Base-by-base conservation (phyloP, 2,888 invertebrate genomes). In the Mimumesa dahlbomi region DNA sequence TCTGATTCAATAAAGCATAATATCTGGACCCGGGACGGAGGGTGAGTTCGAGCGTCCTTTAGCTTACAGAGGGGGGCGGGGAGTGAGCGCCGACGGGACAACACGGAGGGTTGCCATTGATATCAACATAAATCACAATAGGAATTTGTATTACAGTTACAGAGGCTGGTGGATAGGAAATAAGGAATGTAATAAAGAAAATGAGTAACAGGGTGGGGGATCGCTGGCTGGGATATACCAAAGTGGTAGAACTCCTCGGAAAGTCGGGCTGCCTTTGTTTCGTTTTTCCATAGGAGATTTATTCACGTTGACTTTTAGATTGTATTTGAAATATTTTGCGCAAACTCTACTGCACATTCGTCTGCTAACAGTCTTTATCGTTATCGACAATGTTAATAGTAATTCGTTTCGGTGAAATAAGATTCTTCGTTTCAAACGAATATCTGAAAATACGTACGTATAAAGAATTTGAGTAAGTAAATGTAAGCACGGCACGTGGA, bases 181-280 rank as follows among this genome's bases (percentile, higher is more conserved):
- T 89, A 88, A 89, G 89, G 89, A 89, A 89, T 89, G 89, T 89
- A 89, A 89, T 89, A 89, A 89, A 89, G 89, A 89, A 89, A 89
- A 88, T 89, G 88, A 88, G 77, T 76, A 75, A 81, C 73, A 78
- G 77, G 65, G 69, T 70, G 77, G 64, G 76, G 72, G 38, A 14
- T 18, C 45, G 25, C 31, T 13, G 70, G 64, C 50, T 50, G 16
- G 67, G 29, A 18, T 31, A 36, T 7, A 43, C 19, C 7, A 43
- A 34, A 46, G 49, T 38, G 19, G 34, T 31, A 14, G 43, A 18
- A 36, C 45, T 62, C 52, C 61, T 52, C 43, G 53, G 69, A 70
- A 66, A 57, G n/a, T n/a, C n/a, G n/a, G n/a, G n/a, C n/a, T n/a
- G n/a, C n/a, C n/a, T n/a, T n/a, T n/a, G n/a, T n/a, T n/a, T n/a